A percentile compares a stretch with the other conserved stretches of the same genome.
Conservation (phyloP, 2,888 invertebrate species). For the Hipparchia semele region DNA sequence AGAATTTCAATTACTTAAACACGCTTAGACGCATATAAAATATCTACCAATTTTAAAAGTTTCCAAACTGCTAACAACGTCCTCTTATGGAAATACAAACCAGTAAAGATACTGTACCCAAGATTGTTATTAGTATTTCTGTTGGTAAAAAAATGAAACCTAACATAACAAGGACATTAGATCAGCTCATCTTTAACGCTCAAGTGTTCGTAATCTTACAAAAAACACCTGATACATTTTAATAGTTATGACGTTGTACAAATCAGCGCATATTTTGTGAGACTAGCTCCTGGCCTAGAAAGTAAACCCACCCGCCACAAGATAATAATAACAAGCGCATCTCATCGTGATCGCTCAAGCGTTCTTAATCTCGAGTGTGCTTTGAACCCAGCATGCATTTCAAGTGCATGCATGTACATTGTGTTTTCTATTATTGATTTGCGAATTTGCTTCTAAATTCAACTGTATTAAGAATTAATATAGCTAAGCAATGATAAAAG, state of each 20-base stretch:
- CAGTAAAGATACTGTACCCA: too few species aligned
- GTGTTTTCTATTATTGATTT: not conserved
- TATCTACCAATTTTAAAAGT: too few species aligned
- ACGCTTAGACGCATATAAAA: too few species aligned
- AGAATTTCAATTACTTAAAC: too few species aligned
- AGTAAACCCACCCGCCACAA: constrained; percentile 25
- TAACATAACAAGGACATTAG: too few species aligned
- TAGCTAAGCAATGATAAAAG: not conserved
- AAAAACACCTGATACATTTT: too few species aligned
- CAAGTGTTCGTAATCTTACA: too few species aligned
- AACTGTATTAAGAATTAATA: not conserved
- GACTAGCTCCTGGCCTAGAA: constrained; percentile 15
- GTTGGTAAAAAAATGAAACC: too few species aligned
- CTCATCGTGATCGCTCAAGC: constrained; percentile 42
- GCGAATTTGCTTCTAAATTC: constrained; percentile 4
- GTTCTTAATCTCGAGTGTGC: constrained; percentile 43
- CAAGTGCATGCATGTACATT: constrained; percentile 35
- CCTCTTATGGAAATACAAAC: too few species aligned
- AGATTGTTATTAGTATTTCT: too few species aligned
- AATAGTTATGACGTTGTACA: not conserved
- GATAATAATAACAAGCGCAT: constrained; percentile 38
- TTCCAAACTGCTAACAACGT: too few species aligned
- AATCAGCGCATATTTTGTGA: not conserved
- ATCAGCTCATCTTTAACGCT: too few species aligned
- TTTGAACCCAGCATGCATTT: constrained; percentile 39